Evolutionary conservation across 92 coral and sea anemone species (phyloP).

Genomic region (Pocillopora grandis): DNA sequence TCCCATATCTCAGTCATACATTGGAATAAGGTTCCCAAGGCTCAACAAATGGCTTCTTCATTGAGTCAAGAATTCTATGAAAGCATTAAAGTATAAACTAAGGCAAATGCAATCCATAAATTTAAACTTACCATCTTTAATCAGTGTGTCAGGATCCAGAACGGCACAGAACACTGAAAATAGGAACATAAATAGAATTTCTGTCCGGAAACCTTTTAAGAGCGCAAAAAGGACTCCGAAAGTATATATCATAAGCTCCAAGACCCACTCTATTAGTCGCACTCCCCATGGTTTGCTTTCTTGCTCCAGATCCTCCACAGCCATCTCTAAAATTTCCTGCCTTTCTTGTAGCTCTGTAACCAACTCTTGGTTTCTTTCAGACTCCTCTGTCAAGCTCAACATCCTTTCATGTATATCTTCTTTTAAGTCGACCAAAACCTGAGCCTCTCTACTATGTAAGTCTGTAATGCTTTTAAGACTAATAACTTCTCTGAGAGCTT

Average conservation of each 20-base stretch:
- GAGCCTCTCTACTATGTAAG: slow-evolving; percentile 14
- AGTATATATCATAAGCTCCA: background rate
- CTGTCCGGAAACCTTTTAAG: background rate
- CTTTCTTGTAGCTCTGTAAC: background rate
- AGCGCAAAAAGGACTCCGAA: background rate
- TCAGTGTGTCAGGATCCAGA: background rate
- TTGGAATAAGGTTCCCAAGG: too few relatives aligned
- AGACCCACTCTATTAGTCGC: background rate
- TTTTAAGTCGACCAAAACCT: background rate
- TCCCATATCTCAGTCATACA: too few relatives aligned
- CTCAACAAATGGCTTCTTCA: too few relatives aligned
- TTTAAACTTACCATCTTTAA: background rate
- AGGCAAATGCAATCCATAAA: background rate
- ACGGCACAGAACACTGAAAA: background rate
- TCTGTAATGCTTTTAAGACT: slow-evolving; percentile 9
- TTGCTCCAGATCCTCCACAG: background rate
- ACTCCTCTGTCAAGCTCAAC: background rate
- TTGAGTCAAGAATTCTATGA: too few relatives aligned
- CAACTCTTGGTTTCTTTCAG: background rate
- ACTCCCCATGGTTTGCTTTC: background rate
- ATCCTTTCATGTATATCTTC: background rate
- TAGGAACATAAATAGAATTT: background rate
- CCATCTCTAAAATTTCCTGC: background rate
- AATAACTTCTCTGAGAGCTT: slow-evolving; percentile 32
- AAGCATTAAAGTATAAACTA: background rate